Percentiles rank a stretch among this genome's conserved stretches.
phyloP scores from a whole-genome alignment of 2,888 invertebrate genomes.

The Lycophotia porphyrea region DNA sequence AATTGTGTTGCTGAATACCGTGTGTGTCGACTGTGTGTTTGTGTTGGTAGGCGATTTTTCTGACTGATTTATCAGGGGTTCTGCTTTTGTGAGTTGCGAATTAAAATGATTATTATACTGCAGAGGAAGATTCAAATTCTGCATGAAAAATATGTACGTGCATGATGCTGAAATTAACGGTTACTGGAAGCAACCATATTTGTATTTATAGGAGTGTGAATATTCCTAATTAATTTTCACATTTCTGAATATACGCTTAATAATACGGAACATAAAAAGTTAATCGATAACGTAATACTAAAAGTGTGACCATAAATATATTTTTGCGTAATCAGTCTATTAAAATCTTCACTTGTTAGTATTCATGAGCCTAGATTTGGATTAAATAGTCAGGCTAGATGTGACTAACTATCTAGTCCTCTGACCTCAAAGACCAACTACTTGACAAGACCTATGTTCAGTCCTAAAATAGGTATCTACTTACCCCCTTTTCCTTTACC shows the following conservation, averaged over 20 bases:
- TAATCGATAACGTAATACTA: not conserved
- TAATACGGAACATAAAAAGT: not conserved
- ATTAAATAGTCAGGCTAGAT: not conserved
- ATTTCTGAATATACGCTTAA: not conserved
- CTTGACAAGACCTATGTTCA: not conserved
- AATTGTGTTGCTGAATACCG: slow-evolving; percentile 22
- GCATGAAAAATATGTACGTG: no score
- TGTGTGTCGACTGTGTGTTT: not conserved
- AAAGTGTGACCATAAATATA: not conserved
- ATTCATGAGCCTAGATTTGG: not conserved
- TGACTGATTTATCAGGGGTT: slow-evolving; percentile 22
- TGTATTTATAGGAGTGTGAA: not conserved
- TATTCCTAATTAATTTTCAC: not conserved
- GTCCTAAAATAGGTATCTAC: not conserved
- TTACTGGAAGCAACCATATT: not conserved
- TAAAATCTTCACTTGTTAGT: not conserved
- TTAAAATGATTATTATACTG: not conserved
- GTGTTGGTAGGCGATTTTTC: slow-evolving; percentile 22
- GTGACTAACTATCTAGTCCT: not conserved
- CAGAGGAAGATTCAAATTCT: not conserved
- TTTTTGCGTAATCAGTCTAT: not conserved
- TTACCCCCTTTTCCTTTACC: not conserved
- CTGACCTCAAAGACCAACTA: not conserved
- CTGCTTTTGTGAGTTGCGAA: not conserved
- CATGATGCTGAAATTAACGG: not conserved